Evolutionary conservation across 37 sponge, comb jelly and placozoan genomes (phyloP).

Genomic region (Amphimedon queenslandica): DNA sequence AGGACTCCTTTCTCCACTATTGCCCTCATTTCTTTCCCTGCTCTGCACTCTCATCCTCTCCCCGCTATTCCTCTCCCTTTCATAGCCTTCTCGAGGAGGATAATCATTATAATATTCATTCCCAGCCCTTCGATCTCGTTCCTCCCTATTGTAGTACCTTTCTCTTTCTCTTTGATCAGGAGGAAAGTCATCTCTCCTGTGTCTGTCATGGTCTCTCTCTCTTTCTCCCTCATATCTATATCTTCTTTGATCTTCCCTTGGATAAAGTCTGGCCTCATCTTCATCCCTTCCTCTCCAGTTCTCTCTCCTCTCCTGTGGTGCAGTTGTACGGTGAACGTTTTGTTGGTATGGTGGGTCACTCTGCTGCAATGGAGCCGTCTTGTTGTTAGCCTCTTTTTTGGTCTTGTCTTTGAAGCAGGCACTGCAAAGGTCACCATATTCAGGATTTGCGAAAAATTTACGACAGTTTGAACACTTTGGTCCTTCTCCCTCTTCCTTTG

Average conservation of each 20-base stretch:
- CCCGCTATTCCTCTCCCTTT: neutral
- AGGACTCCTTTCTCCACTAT: no score
- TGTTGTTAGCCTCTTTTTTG: neutral
- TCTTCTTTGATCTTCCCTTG: no score
- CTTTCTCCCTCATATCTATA: no score
- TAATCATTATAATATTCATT: no score
- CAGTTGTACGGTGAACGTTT: neutral
- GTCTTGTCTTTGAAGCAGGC: conserved; percentile 39
- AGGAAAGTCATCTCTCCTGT: no score
- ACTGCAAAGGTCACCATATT: conserved; percentile 47
- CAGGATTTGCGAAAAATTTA: conserved; percentile 18
- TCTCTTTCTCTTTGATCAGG: no score
- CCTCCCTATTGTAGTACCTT: no score
- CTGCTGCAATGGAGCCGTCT: neutral
- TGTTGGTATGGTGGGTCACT: neutral
- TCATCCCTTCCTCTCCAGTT: neutral
- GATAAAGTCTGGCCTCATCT: no score
- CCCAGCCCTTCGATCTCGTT: no score
- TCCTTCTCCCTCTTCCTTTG: neutral
- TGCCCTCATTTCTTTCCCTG: neutral
- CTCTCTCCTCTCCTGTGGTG: neutral
- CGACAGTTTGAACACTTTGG: conserved; percentile 48
- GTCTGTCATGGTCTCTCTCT: no score
- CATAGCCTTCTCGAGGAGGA: neutral
- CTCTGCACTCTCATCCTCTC: neutral